Conservation (phyloP, 2,888 invertebrate genomes). For the Lymantria dispar region DNA sequence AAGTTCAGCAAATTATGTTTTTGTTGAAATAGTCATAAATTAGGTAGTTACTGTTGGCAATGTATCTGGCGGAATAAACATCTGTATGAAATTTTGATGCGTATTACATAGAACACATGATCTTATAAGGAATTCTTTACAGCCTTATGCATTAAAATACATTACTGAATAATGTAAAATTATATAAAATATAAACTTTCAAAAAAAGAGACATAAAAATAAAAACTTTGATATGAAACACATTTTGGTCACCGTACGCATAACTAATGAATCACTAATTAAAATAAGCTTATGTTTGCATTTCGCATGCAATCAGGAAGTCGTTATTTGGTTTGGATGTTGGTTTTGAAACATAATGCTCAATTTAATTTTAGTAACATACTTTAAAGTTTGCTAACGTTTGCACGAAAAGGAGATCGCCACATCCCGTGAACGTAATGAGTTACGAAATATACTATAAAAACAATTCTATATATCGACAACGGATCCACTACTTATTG, state of each 20-base stretch:
- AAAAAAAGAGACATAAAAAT: background rate
- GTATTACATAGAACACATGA: too few relatives aligned
- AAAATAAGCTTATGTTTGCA: slow-evolving; percentile 9
- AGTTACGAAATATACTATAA: too few relatives aligned
- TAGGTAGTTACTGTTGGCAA: too few relatives aligned
- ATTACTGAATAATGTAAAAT: background rate
- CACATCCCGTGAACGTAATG: background rate
- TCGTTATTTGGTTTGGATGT: slow-evolving; percentile 1
- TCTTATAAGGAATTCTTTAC: too few relatives aligned
- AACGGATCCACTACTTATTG: too few relatives aligned
- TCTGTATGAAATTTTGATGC: too few relatives aligned
- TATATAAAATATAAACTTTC: background rate
- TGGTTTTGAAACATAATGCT: slow-evolving; percentile 8
- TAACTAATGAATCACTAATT: slow-evolving; percentile 13
- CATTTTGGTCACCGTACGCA: background rate
- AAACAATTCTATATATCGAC: too few relatives aligned
- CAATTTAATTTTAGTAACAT: slow-evolving; percentile 8
- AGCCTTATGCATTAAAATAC: too few relatives aligned
- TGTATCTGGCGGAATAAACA: too few relatives aligned
- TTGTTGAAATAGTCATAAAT: too few relatives aligned
- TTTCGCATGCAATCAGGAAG: slow-evolving; percentile 12
- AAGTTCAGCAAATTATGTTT: too few relatives aligned
- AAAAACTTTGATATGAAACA: background rate
- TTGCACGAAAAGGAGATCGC: slow-evolving; percentile 6
- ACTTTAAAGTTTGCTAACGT: background rate